These are phyloP conservation scores for Caranx melampygus DNA, from an alignment of 2,113 vertebrate species.

Conservation along the genomic window DNA sequence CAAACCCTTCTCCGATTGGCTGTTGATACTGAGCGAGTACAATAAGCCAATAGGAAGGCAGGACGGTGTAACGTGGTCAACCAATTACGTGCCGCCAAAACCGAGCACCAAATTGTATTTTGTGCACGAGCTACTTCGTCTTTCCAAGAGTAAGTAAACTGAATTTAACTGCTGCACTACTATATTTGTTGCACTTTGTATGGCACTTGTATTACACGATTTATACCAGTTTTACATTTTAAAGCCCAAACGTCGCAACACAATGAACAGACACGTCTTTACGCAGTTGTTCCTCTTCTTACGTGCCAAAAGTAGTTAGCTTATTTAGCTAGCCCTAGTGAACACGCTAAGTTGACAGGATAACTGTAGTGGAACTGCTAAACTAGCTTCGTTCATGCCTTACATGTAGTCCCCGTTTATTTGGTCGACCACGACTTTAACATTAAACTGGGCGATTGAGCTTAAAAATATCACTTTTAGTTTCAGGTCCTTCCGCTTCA, in stretches of 20 bases:
- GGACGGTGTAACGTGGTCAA: background rate
- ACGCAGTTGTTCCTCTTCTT: accelerated
- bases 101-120: slow-evolving; percentile 75
- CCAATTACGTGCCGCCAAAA: slow-evolving; percentile 70
- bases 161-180: background rate
- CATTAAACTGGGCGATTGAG: background rate
- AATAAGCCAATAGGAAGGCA: slow-evolving; percentile 66
- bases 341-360: background rate
- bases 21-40: background rate
- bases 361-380: too few relatives aligned
- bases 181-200: background rate
- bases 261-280: background rate
- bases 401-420: accelerated
- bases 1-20: slow-evolving; percentile 74
- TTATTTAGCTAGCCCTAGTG: slow-evolving; percentile 3
- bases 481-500: background rate
- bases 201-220: accelerated
- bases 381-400: background rate
- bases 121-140: slow-evolving; percentile 26
- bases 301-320: slow-evolving; percentile 26
- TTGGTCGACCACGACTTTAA: background rate
- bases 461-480: background rate
- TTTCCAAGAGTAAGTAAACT: slow-evolving; percentile 54
- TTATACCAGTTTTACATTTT: accelerated
- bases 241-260: background rate